phyloP scores from a whole-genome alignment of 1,140 invertebrate species.

The Dendrolimus punctatus region DNA sequence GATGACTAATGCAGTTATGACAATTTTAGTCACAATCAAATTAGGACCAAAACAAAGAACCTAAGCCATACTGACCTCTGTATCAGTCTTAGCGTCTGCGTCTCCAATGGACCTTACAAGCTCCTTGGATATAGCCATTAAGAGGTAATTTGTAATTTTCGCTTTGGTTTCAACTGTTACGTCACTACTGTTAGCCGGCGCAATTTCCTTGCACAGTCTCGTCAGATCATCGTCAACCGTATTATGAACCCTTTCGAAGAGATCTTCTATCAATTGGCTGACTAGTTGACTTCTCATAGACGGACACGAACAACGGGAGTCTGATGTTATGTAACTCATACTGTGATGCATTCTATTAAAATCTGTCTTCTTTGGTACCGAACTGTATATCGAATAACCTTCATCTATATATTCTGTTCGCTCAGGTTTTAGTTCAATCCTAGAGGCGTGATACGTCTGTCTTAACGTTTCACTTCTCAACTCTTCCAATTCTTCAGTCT shows the following conservation, averaged over 20 bases:
- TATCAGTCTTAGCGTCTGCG: constrained; percentile 64
- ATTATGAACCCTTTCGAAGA: constrained; percentile 59
- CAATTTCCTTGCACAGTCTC: constrained; percentile 49
- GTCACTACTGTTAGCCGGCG: constrained; percentile 34
- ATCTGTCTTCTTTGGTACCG: constrained; percentile 58
- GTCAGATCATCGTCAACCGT: constrained; percentile 52
- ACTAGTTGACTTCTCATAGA: constrained; percentile 61
- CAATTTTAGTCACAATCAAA: constrained; percentile 45
- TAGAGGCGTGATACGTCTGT: constrained; percentile 50
- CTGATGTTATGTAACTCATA: constrained; percentile 57
- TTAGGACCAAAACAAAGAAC: constrained; percentile 11
- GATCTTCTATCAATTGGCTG: constrained; percentile 56
- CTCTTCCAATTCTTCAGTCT: constrained; percentile 66
- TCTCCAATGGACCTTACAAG: constrained; percentile 64
- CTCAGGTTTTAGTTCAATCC: constrained; percentile 55
- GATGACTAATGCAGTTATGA: constrained; percentile 31
- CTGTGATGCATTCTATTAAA: constrained; percentile 64
- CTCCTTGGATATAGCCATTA: constrained; percentile 67
- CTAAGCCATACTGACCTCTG: constrained; percentile 52
- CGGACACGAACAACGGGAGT: constrained; percentile 55
- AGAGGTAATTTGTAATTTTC: constrained; percentile 65
- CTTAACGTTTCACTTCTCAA: constrained; percentile 58
- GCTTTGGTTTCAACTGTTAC: constrained; percentile 54
- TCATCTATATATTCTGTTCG: constrained; percentile 59
- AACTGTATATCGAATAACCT: constrained; percentile 56